Evolutionary conservation across 2,888 invertebrate species (phyloP), one percentile per base, ranked within the genome.

Genomic region (Rotaria sp.): DNA sequence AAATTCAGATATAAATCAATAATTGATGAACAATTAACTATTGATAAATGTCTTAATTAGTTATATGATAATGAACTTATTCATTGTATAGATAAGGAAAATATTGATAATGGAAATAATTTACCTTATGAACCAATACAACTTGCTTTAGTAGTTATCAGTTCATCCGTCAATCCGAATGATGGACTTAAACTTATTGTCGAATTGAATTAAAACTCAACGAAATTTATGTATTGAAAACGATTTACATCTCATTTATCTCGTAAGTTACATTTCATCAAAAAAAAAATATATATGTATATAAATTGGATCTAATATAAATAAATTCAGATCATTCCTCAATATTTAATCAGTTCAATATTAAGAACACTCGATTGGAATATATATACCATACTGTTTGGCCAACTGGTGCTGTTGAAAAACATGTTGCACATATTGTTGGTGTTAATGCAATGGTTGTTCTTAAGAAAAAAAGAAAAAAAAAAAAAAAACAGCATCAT

Each of bases 131-230:
- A 86, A 57, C 86, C 96, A 10, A 96, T 96, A 8, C 94, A 95
- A 88, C 92, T 99, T 86, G 98, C 96, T 0, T 94, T 94, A 90
- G 99, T 98, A 35, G 96, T 97, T 90, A 92, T 98, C 38, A 93
- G 96, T 38, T 96, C 97, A 0, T 95, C 96, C 0, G 93, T 99
- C 91, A 94, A 96, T n/a, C 97, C 98, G 0, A 95, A 95, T 90
- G 96, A 98, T 91, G 97, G 96, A 0, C 92, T 97, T 18, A 93
- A 94, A 35, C 93, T 99, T 75, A 95, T 97, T 90, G 88, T 89
- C 26, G 98, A 98, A 91, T 91, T 99, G 48, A 94, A 96, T n/a
- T 90, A 94, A 94, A 91, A 96, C 97, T 0, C 93, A 96, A 18
- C 94, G 94, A 89, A 95, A 95, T 89, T 94, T 99, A 90, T 96